These are phyloP conservation scores for Achlya flavicornis DNA, from an alignment of 2,888 invertebrate genomes.

Conservation along the genomic window DNA sequence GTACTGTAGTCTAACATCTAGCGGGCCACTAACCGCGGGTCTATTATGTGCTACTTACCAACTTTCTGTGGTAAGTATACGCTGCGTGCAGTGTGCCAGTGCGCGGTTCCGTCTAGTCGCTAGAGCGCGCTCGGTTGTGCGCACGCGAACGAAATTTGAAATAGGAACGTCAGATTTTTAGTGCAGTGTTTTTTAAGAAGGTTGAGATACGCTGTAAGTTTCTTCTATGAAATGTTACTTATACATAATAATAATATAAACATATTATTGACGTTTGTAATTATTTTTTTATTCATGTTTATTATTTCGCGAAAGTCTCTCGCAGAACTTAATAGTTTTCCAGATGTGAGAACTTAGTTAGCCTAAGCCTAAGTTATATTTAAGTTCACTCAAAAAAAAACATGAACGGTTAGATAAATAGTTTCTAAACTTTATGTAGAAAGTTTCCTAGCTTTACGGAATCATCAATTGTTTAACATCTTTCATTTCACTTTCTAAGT, in stretches of 20 bases:
- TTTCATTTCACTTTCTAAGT: no score
- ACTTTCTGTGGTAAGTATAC: slow-evolving; percentile 33
- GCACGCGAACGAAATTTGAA: slow-evolving; percentile 48
- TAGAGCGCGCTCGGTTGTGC: slow-evolving; percentile 53
- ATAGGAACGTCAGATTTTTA: slow-evolving; percentile 7
- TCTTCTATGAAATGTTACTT: neutral
- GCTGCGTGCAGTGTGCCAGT: slow-evolving; percentile 19
- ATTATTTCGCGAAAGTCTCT: neutral
- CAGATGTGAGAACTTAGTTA: neutral
- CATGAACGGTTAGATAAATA: no score
- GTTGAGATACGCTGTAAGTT: neutral
- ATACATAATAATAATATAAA: neutral
- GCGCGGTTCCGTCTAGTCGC: slow-evolving; percentile 42
- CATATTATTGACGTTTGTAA: neutral
- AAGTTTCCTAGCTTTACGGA: no score
- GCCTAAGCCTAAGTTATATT: no score
- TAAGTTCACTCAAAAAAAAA: no score
- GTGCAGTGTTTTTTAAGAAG: neutral
- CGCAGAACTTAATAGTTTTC: no score
- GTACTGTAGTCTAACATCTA: neutral
- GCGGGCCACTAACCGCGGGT: slow-evolving; percentile 26
- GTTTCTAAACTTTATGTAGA: no score
- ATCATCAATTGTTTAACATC: no score
- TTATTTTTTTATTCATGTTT: no score
- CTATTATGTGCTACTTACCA: slow-evolving; percentile 20